A percentile compares a stretch with the other conserved stretches of the same genome.
Evolutionary conservation across 2,888 invertebrate species (phyloP).

Genomic region (Scaptomyza parva): DNA sequence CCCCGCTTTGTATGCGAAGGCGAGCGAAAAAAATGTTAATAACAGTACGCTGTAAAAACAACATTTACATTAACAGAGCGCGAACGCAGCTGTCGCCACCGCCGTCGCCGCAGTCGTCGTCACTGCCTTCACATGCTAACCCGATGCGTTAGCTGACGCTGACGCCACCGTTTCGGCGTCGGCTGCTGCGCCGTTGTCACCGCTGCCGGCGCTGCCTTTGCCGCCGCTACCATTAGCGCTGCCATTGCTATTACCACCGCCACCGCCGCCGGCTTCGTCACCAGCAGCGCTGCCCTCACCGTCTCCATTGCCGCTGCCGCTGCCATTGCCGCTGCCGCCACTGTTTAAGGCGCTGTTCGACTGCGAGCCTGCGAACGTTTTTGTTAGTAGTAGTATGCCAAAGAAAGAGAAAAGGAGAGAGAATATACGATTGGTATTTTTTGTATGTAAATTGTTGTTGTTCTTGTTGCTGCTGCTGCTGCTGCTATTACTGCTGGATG

Average conservation of each 20-base stretch:
- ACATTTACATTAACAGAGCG: slow-evolving; percentile 68
- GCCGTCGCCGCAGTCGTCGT: not conserved
- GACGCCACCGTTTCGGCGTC: slow-evolving; percentile 8
- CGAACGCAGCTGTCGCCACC: slow-evolving; percentile 13
- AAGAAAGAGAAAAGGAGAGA: slow-evolving; percentile 6
- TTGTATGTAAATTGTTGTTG: slow-evolving; percentile 14
- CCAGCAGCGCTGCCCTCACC: slow-evolving; percentile 30
- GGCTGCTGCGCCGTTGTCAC: slow-evolving; percentile 20
- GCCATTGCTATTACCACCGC: slow-evolving; percentile 17
- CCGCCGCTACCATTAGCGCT: slow-evolving; percentile 23
- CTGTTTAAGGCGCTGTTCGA: slow-evolving; percentile 71
- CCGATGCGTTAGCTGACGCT: slow-evolving; percentile 26
- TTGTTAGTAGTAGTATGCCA: slow-evolving; percentile 8
- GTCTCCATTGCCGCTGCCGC: slow-evolving; percentile 42
- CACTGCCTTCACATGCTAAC: slow-evolving; percentile 32
- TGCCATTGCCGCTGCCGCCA: slow-evolving; percentile 54
- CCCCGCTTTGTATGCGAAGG: slow-evolving; percentile 31
- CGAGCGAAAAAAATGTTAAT: slow-evolving; percentile 62
- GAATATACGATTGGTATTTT: slow-evolving; percentile 23
- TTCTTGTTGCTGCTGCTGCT: slow-evolving; percentile 9
- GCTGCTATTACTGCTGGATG: slow-evolving; percentile 5
- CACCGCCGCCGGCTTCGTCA: slow-evolving; percentile 22
- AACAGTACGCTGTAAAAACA: slow-evolving; percentile 64
- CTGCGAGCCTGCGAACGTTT: slow-evolving; percentile 64
- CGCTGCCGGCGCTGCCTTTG: slow-evolving; percentile 9